Evolutionary conservation across 30 jellyfish, hydroid and myxozoan species (phyloP).

Genomic region (Sanderia malayensis): DNA sequence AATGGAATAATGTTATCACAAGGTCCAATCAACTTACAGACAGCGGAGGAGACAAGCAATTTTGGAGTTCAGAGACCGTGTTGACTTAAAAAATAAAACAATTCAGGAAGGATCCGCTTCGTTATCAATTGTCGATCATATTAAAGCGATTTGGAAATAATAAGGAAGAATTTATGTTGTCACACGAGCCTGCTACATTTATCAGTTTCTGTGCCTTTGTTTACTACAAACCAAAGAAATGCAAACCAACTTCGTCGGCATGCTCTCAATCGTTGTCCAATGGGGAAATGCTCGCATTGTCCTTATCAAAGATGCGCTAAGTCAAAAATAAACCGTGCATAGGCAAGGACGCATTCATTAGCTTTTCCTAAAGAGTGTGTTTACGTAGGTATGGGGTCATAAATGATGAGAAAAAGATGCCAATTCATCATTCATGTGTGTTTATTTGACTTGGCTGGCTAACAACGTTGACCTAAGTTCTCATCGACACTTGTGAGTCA

Average conservation of each 20-base stretch:
- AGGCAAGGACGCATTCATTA: too few species aligned
- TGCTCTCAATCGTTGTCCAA: not conserved
- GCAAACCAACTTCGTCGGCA: not conserved
- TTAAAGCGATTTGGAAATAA: not conserved
- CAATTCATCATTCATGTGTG: too few species aligned
- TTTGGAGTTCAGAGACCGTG: conserved; percentile 37
- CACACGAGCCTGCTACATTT: not conserved
- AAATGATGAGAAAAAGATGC: too few species aligned
- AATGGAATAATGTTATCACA: too few species aligned
- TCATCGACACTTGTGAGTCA: too few species aligned
- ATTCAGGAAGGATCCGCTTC: not conserved
- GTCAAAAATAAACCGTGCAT: too few species aligned
- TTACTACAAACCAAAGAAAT: not conserved
- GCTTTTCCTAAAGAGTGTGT: too few species aligned
- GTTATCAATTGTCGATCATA: not conserved
- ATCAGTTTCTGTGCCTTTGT: not conserved
- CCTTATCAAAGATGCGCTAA: not conserved
- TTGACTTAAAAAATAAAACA: conserved; percentile 29
- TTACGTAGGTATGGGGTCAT: too few species aligned
- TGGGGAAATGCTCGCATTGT: not conserved
- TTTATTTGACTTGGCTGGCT: too few species aligned
- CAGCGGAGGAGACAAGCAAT: conserved; percentile 9
- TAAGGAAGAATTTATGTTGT: not conserved
- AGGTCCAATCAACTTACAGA: too few species aligned
- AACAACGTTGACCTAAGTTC: too few species aligned